Conservation (phyloP, 2,113 vertebrate species). For the Labeo catla region DNA sequence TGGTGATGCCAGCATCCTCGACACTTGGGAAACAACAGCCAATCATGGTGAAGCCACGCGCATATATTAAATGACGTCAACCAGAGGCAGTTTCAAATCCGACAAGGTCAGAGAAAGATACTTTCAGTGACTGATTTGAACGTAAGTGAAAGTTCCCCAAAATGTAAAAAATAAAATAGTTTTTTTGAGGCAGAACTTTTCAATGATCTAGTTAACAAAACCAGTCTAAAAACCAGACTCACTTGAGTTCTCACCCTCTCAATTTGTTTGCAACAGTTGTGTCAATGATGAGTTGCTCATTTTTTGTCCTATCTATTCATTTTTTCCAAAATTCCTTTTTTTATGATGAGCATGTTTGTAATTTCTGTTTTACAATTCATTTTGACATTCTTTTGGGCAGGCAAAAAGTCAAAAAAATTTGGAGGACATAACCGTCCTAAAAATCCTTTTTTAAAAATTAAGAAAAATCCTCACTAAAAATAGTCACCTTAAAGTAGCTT, state of each 20-base stretch:
- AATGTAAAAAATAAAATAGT: neutral
- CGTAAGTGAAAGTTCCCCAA: neutral
- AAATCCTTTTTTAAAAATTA: no score
- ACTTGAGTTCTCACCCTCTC: neutral
- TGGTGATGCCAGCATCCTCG: conserved; percentile 88
- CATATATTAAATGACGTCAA: conserved; percentile 8
- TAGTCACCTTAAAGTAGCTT: no score
- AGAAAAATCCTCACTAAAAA: no score
- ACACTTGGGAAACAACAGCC: conserved; percentile 70
- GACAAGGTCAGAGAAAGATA: neutral
- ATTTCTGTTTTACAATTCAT: neutral
- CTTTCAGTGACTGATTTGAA: neutral
- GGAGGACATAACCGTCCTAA: no score
- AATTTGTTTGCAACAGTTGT: no score
- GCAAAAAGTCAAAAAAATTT: no score
- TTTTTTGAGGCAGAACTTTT: neutral
- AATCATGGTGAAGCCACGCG: neutral
- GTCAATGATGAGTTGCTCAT: no score
- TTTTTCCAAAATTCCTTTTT: neutral
- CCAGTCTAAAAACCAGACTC: neutral
- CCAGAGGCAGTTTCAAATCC: conserved; percentile 15
- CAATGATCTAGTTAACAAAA: neutral
- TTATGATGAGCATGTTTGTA: neutral
- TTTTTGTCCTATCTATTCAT: neutral
- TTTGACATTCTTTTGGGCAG: no score